Conservation (phyloP, 2,888 invertebrate genomes). For the Ormyrus labotus region DNA sequence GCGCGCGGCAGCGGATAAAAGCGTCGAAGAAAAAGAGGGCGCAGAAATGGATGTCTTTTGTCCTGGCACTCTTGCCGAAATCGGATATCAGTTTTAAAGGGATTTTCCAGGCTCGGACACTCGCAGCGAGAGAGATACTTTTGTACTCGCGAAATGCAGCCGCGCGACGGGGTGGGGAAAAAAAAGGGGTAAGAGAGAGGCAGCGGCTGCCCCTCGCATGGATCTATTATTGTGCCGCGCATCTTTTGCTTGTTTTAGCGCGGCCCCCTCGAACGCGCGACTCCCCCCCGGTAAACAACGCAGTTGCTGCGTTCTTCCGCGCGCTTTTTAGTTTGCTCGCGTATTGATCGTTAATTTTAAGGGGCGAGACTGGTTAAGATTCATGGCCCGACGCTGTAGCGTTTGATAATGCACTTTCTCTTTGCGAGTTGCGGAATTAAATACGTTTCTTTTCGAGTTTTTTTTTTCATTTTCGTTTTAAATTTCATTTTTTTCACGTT, state of each 20-base stretch:
- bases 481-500: too few relatives aligned
- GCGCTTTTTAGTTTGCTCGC: background rate
- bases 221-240: slow-evolving; percentile 43
- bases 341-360: too few relatives aligned
- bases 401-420: too few relatives aligned
- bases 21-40: slow-evolving; percentile 23
- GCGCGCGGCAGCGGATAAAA: slow-evolving; percentile 22
- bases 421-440: too few relatives aligned
- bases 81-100: slow-evolving; percentile 58
- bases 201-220: slow-evolving; percentile 5
- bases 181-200: background rate
- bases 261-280: slow-evolving; percentile 48
- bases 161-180: background rate
- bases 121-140: slow-evolving; percentile 24
- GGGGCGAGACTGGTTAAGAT: too few relatives aligned
- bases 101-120: slow-evolving; percentile 41
- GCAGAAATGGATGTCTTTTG: slow-evolving; percentile 52
- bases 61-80: slow-evolving; percentile 50
- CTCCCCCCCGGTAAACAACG: slow-evolving; percentile 58
- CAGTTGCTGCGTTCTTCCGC: background rate
- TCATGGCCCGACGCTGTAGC: too few relatives aligned
- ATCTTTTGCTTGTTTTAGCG: slow-evolving; percentile 51
- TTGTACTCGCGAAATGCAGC: slow-evolving; percentile 25
- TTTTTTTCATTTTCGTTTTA: too few relatives aligned
- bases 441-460: too few relatives aligned